Percentiles rank a stretch among this genome's conserved stretches.
Evolutionary conservation across 2,113 vertebrate genomes (phyloP).

Genomic region (Phaethornis superciliosus): DNA sequence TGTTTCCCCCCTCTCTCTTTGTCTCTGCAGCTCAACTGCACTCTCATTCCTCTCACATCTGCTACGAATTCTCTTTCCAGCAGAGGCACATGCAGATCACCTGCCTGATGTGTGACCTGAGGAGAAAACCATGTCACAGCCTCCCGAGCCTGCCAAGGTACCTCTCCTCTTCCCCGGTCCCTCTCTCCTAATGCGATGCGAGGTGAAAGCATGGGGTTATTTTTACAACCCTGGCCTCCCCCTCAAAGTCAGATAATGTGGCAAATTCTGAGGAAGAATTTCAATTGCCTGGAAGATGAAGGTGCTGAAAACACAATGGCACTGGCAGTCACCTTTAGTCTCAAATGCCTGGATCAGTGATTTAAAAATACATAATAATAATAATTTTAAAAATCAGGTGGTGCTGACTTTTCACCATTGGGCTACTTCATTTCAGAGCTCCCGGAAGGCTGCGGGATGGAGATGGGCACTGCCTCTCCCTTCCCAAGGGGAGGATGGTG

Average conservation of each 20-base stretch:
- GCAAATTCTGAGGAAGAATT: conserved; percentile 1
- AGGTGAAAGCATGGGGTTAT: not conserved
- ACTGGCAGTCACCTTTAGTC: not conserved
- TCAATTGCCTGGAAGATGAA: conserved; percentile 13
- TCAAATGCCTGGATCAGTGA: not conserved
- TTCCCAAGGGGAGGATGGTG: not conserved
- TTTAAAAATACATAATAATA: not conserved
- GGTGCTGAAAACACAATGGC: not conserved
- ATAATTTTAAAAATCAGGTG: not conserved
- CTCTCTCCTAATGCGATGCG: not conserved
- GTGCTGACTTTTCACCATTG: not conserved
- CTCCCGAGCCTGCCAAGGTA: not conserved
- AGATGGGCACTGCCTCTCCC: not conserved
- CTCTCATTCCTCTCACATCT: not conserved
- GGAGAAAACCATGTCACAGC: not conserved
- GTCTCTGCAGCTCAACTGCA: not conserved
- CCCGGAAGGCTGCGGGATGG: rapidly evolving
- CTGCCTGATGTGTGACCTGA: not conserved
- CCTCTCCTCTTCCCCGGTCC: not conserved
- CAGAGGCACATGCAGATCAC: conserved; percentile 1
- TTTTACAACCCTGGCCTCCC: conserved; percentile 5
- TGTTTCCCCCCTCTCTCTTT: not conserved
- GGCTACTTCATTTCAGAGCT: not conserved
- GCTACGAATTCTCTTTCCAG: not conserved
- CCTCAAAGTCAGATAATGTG: not conserved